A percentile compares a stretch with the other conserved stretches of the same genome.
These are phyloP conservation scores for Drosophila fulvimacula DNA, from an alignment of 2,888 invertebrate genomes.

Conservation along the genomic window DNA sequence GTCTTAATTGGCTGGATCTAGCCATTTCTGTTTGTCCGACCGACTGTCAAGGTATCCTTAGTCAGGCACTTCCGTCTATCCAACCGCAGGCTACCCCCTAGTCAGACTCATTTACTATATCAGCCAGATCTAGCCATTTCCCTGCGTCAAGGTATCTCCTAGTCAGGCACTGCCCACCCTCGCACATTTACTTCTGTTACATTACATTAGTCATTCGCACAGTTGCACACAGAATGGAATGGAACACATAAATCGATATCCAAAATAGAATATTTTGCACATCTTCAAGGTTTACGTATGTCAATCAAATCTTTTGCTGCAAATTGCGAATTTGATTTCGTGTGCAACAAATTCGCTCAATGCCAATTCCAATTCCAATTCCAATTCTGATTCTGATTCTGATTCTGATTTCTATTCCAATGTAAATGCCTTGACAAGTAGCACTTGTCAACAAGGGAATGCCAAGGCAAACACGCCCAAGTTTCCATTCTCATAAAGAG, in stretches of 20 bases:
- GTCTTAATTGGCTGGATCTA: not conserved
- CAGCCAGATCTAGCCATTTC: not conserved
- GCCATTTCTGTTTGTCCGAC: not conserved
- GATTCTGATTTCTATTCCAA: conserved; percentile 25
- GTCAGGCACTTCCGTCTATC: not conserved
- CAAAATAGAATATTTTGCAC: conserved; percentile 34
- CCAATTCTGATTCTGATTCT: conserved; percentile 42
- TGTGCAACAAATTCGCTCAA: conserved; percentile 45
- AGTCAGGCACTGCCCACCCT: not conserved
- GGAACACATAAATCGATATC: conserved; percentile 19
- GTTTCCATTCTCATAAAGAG: conserved; percentile 7
- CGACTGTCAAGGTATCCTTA: not conserved
- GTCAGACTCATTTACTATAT: conserved; percentile 8
- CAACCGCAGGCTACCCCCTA: too few relatives aligned
- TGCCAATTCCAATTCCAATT: conserved; percentile 36
- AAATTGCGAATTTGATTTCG: conserved; percentile 60
- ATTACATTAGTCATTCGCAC: conserved; percentile 34
- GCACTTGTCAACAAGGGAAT: conserved; percentile 49
- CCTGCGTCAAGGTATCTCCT: not conserved
- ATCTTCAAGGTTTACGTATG: conserved; percentile 50
- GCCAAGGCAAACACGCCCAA: conserved; percentile 38
- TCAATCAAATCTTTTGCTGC: conserved; percentile 59
- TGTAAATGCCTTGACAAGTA: conserved; percentile 15
- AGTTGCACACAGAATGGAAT: conserved; percentile 19
- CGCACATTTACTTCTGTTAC: not conserved